These are phyloP conservation scores for Sakesphorus luctuosus DNA, from an alignment of 2,113 vertebrate species.

Conservation along the genomic window DNA sequence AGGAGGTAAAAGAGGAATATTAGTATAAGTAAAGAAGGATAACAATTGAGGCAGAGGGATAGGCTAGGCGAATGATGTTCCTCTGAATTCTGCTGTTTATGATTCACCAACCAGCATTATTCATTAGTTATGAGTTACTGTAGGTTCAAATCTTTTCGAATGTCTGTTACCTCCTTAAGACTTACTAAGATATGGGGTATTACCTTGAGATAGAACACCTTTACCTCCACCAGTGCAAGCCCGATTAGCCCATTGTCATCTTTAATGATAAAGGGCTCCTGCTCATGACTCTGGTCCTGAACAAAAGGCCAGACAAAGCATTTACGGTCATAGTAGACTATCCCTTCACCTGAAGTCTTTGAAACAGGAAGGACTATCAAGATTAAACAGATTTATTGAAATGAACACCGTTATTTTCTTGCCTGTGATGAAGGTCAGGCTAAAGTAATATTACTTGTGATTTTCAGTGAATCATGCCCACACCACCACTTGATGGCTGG, in stretches of 20 bases:
- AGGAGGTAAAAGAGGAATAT: background rate
- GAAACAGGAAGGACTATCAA: background rate
- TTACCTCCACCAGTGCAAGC: background rate
- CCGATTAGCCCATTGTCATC: background rate
- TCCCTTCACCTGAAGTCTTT: background rate
- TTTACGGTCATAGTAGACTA: background rate
- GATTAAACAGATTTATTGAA: background rate
- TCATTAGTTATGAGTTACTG: background rate
- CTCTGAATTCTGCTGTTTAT: background rate
- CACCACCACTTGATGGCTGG: background rate
- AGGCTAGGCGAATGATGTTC: background rate
- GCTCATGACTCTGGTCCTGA: background rate
- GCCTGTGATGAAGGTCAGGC: background rate
- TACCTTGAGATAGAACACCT: background rate
- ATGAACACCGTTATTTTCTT: background rate
- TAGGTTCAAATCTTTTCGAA: background rate
- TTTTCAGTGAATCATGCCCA: background rate
- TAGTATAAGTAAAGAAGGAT: background rate
- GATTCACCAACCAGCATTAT: background rate
- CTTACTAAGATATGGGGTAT: background rate
- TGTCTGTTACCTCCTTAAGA: background rate
- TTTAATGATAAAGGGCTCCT: background rate
- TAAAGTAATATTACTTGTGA: background rate
- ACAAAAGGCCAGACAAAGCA: background rate
- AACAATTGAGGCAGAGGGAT: background rate